Evolutionary conservation across 2,888 invertebrate genomes (phyloP), one percentile per base, ranked within the genome.

Genomic region (Philonicus albiceps): DNA sequence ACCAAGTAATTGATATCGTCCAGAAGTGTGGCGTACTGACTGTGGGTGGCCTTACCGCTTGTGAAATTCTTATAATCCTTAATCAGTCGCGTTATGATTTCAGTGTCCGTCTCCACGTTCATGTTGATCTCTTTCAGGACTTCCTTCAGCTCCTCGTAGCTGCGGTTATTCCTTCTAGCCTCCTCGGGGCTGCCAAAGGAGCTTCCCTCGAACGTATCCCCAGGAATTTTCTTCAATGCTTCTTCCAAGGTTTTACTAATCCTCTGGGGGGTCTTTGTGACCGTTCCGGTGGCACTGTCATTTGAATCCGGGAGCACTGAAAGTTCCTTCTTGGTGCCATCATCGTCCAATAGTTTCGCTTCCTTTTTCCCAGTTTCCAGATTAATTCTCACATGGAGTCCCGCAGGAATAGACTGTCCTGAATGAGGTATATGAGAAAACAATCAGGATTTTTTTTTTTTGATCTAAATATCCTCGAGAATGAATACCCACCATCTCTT

Each of bases 361-460:
- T 97, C 96, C 55, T 94, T 95, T 87, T 94, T 90, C 0, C 96
- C 96, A 13, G 96, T 96, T 91, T 95, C 92, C n/a, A 97, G 92
- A 92, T 97, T 95, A 87, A 96, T 93, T 78, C 96, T 93, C 5
- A 96, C 93, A 90, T 97, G 96, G 3, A 97, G 92, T 1, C 97
- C 97, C 86, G 93, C 91, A 1, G 96, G 96, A 89, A 97, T 93
- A 22, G 93, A 93, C 91, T 96, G 96, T 87, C 95, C 96, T 96
- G 88, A 73, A 91, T 64, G 11, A 11, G 27, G 3, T 8, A 91
- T 8, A 91, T 78, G 53, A 19, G 75, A 81, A 27, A 74, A n/a
- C n/a, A 86, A 49, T 16, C 19, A 30, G 13, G 11, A 49, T 1
- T 11, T 86, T 86, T 11, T 76, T 86, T 30, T 8, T 1, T n/a